Evolutionary conservation across 1,140 invertebrate species (phyloP).

Genomic region (Drosophila burlai): DNA sequence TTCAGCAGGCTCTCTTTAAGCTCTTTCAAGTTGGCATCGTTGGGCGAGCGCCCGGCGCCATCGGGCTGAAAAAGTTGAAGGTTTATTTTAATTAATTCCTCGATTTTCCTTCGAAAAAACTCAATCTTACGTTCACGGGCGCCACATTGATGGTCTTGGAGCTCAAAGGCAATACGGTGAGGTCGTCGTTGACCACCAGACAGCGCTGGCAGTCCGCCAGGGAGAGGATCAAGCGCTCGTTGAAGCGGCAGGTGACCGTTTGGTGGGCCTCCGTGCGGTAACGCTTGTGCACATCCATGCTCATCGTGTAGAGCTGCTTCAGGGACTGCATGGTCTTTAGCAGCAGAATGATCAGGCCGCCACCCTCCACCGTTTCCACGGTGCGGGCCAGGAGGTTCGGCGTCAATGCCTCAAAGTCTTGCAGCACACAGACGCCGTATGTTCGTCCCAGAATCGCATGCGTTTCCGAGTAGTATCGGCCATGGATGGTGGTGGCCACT

Average conservation of each 20-base stretch:
- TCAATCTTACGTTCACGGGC: conserved; percentile 87
- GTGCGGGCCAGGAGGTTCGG: conserved; percentile 98
- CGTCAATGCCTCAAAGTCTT: conserved; percentile 99
- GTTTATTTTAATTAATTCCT: neutral
- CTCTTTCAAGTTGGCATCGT: conserved; percentile 88
- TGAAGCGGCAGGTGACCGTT: conserved; percentile 97
- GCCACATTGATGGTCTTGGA: conserved; percentile 93
- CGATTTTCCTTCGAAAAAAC: neutral
- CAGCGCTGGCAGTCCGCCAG: conserved; percentile 94
- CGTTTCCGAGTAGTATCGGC: conserved; percentile 99
- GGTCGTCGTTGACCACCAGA: conserved; percentile 96
- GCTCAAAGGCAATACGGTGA: conserved; percentile 96
- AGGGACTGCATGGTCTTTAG: conserved; percentile 94
- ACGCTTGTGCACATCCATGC: conserved; percentile 99
- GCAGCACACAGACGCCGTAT: conserved; percentile 98
- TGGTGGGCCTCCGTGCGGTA: conserved; percentile 97
- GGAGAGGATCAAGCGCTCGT: conserved; percentile 98
- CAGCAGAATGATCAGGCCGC: conserved; percentile 96
- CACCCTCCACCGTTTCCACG: conserved; percentile 99
- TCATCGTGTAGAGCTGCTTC: conserved; percentile 97
- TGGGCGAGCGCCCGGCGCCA: conserved; percentile 73
- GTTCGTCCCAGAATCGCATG: conserved; percentile 99
- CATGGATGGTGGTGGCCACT: conserved; percentile 98
- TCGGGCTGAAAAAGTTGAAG: conserved; percentile 41
- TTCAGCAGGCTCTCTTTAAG: conserved; percentile 92